Conservation (phyloP, 1,140 invertebrate species). For the Eueides isabella region DNA sequence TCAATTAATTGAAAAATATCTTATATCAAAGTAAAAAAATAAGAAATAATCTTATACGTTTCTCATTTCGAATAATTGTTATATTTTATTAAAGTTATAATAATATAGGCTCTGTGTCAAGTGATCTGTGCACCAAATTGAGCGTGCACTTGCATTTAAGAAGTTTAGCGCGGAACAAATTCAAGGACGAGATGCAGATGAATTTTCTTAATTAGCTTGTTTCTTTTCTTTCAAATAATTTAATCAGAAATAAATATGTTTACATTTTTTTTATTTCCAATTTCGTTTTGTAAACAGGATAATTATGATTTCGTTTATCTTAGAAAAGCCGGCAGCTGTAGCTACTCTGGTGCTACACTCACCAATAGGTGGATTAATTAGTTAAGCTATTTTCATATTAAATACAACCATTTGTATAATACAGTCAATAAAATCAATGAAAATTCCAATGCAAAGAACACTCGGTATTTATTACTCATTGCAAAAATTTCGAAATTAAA, state of each 20-base stretch:
- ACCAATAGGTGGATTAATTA: too few relatives aligned
- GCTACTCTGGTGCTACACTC: too few relatives aligned
- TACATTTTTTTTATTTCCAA: not conserved
- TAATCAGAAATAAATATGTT: not conserved
- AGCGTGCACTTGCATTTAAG: conserved; percentile 41
- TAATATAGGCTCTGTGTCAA: conserved; percentile 13
- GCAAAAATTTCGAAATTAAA: not conserved
- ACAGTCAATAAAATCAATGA: not conserved
- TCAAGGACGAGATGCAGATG: conserved; percentile 39
- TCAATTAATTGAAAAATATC: too few relatives aligned
- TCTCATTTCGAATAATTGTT: too few relatives aligned
- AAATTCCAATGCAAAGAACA: not conserved
- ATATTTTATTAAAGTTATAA: not conserved
- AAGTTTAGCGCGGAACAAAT: conserved; percentile 43
- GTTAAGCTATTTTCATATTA: too few relatives aligned
- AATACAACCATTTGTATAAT: too few relatives aligned
- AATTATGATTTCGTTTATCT: too few relatives aligned
- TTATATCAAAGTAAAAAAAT: too few relatives aligned
- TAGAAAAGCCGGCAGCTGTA: too few relatives aligned
- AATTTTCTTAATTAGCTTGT: conserved; percentile 16
- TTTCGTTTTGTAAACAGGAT: not conserved
- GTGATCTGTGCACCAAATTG: conserved; percentile 39
- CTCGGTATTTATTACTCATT: not conserved
- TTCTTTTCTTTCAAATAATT: not conserved
- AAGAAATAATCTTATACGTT: too few relatives aligned